phyloP scores from a whole-genome alignment of 2,797 vertebrate genomes.

The Propithecus perrieri region DNA sequence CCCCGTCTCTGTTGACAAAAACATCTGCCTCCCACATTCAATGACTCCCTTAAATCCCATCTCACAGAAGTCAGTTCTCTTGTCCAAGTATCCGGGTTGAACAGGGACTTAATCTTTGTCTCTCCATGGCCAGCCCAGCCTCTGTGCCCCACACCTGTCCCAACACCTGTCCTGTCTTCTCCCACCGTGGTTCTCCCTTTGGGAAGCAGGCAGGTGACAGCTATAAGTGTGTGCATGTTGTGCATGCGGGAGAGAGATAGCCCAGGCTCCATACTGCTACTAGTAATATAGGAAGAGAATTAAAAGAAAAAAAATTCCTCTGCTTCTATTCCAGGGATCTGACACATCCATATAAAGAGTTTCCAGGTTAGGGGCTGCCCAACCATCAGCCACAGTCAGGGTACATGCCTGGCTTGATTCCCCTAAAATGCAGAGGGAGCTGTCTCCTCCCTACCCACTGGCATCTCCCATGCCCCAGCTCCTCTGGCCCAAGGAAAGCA shows the following conservation, averaged over 20 bases:
- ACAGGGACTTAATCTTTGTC: neutral
- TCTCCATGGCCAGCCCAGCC: neutral
- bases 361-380: neutral
- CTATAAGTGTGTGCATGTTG: accelerated
- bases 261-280: neutral
- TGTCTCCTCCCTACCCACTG: neutral
- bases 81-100: neutral
- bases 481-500: neutral
- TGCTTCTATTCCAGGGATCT: neutral
- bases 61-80: neutral
- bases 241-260: accelerated
- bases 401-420: neutral
- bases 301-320: neutral
- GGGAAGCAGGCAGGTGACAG: neutral
- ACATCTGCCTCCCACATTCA: neutral
- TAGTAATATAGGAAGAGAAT: neutral
- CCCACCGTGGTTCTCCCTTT: neutral
- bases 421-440: neutral
- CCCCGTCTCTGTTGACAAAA: neutral
- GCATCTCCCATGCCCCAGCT: neutral
- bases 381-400: neutral
- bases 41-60: neutral
- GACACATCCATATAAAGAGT: neutral
- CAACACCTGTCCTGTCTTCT: neutral
- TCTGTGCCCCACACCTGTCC: neutral